These are phyloP conservation scores for Carpatolechia fugitivella DNA, from an alignment of 2,888 invertebrate genomes.

Conservation along the genomic window DNA sequence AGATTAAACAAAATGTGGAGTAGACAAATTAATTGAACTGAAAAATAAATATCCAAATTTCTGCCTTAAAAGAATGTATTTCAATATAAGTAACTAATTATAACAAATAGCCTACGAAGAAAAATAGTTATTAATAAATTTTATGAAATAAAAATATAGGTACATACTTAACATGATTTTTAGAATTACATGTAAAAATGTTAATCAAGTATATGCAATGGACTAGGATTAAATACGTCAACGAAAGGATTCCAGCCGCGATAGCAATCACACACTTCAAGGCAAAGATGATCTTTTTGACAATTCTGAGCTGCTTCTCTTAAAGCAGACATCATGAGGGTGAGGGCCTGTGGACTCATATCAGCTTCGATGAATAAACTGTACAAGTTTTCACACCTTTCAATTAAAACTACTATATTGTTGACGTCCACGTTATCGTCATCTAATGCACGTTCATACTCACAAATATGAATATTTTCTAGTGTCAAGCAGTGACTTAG, in stretches of 20 bases:
- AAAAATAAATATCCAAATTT: too few relatives aligned
- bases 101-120: neutral
- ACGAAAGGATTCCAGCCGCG: slow-evolving; percentile 45
- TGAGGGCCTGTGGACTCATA: slow-evolving; percentile 34
- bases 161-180: too few relatives aligned
- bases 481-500: slow-evolving; percentile 34
- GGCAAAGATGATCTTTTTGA: slow-evolving; percentile 31
- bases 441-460: slow-evolving; percentile 33
- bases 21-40: too few relatives aligned
- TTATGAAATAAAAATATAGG: too few relatives aligned
- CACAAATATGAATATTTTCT: slow-evolving; percentile 44
- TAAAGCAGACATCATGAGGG: slow-evolving; percentile 33
- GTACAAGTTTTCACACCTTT: slow-evolving; percentile 35
- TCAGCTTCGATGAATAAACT: slow-evolving; percentile 45
- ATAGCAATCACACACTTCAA: slow-evolving; percentile 40
- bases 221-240: slow-evolving; percentile 48
- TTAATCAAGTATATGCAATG: slow-evolving; percentile 33
- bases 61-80: too few relatives aligned
- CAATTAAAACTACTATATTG: slow-evolving; percentile 30
- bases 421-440: slow-evolving; percentile 19
- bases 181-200: neutral
- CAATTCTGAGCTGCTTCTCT: slow-evolving; percentile 31
- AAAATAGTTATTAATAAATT: neutral
- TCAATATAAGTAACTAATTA: too few relatives aligned
- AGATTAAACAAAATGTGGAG: too few relatives aligned